A percentile compares a stretch with the other conserved stretches of the same genome.
These are phyloP conservation scores for Aphidoletes aphidimyza DNA, from an alignment of 2,888 invertebrate genomes.

Conservation along the genomic window DNA sequence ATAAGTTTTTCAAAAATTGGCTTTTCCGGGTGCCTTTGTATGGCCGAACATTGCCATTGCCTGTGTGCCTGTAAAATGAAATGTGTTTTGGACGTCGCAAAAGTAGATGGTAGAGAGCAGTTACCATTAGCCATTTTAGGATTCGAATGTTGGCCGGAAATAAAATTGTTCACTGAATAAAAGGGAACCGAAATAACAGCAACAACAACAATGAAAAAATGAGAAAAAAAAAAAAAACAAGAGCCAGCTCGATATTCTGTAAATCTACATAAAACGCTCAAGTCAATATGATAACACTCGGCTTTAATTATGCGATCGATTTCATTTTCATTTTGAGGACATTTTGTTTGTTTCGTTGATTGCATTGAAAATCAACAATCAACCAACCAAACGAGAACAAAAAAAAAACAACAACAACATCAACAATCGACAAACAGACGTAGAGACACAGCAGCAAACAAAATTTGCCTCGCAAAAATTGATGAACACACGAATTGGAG, in stretches of 20 bases:
- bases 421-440: background rate
- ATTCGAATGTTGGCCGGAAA: background rate
- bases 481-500: background rate
- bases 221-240: background rate
- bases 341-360: constrained; percentile 33
- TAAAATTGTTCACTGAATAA: background rate
- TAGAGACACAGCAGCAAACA: background rate
- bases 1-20: constrained; percentile 44
- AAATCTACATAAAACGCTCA: constrained; percentile 6
- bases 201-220: background rate
- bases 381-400: background rate
- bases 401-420: background rate
- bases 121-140: too few species aligned
- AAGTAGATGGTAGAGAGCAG: too few species aligned
- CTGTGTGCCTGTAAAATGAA: background rate
- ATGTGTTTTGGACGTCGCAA: background rate
- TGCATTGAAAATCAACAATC: constrained; percentile 27
- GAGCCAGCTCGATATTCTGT: background rate
- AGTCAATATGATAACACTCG: constrained; percentile 18
- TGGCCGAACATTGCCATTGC: constrained; percentile 18
- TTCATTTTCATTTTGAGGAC: background rate
- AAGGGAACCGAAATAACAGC: background rate
- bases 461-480: too few species aligned
- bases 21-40: constrained; percentile 20
- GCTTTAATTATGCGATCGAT: constrained; percentile 31